Evolutionary conservation across 2,797 vertebrate genomes (phyloP).

Genomic region (Schizothorax lantsangensis): DNA sequence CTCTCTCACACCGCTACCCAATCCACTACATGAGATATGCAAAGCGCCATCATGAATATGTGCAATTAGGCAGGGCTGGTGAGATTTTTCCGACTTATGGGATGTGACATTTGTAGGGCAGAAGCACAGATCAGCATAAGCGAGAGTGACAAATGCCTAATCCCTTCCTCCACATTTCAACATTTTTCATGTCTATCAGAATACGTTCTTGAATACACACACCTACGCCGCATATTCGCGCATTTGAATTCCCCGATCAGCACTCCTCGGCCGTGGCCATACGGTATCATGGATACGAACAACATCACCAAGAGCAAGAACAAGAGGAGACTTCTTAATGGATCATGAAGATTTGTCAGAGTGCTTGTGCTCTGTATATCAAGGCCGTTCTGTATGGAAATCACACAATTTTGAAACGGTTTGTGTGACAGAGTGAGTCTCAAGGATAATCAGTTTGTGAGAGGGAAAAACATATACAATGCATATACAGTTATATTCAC

Average conservation of each 20-base stretch:
- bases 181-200: constrained; percentile 66
- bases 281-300: constrained; percentile 47
- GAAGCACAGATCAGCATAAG: constrained; percentile 86
- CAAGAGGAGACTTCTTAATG: constrained; percentile 40
- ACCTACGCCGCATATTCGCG: constrained; percentile 23
- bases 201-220: constrained; percentile 52
- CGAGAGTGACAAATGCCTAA: constrained; percentile 88
- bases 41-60: constrained; percentile 91
- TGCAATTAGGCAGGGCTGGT: constrained; percentile 88
- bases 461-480: constrained; percentile 32
- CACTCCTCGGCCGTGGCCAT: constrained; percentile 18
- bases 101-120: constrained; percentile 91
- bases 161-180: constrained; percentile 77
- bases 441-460: constrained; percentile 45
- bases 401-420: constrained; percentile 45
- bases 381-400: constrained; percentile 52
- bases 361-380: constrained; percentile 43
- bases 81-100: constrained; percentile 92
- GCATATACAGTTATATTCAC: constrained; percentile 15
- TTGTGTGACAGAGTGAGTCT: constrained; percentile 40
- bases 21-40: constrained; percentile 80
- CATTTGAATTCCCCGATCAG: constrained; percentile 20
- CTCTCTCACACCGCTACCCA: constrained; percentile 64
- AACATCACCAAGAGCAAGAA: constrained; percentile 43
- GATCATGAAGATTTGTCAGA: constrained; percentile 41